Base-by-base conservation (phyloP, 2,113 vertebrate species). In the Petroica traversi region DNA sequence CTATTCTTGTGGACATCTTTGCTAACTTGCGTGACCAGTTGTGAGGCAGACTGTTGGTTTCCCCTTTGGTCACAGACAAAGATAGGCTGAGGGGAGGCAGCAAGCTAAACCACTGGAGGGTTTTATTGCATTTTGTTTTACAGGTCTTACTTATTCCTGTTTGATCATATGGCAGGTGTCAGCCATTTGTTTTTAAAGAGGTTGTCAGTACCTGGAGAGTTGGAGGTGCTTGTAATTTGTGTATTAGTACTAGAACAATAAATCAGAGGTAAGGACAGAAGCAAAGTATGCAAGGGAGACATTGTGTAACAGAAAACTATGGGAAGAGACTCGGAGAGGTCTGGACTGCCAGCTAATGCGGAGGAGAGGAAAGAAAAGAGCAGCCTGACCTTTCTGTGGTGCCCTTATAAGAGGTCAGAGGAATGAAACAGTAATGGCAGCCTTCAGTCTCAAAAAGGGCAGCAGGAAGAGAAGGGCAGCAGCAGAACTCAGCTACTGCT, bases 341-440 rank as follows among this genome's bases (percentile, higher is more conserved):
- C 40, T 77, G 76, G 57, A 59, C 41, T 89, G 49, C 29, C 4
- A 4, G 66, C 33, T 85, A 49, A 79, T 68, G 33, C 57, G 38
- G 12, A 81, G 23, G 51, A 93, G 36, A 84, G 54, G 74, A 69
- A 85, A 76, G 72, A 88, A 95, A 95, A 96, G 78, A 95, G 85
- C 92, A 95, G 67, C 58, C 82, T 86, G 92, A 83, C 92, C 88
- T 97, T 96, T 96, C 90, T 59, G 28, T 59, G 63, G 40, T 95
- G 94, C 71, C 78, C 92, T 96, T 96, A 80, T 63, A 40, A 80
- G 93, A 94, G 92, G 89, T 92, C 85, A 88, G 36, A 90, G 78
- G 78, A 95, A 92, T 93, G 78, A 96, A 89, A 80, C 88, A 96
- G 64, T 94, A 96, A 95, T 88, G 93, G 89, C 94, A 95, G 59